These are phyloP conservation scores for Hermodice carunculata DNA, from an alignment of 2,888 invertebrate genomes.

Conservation along the genomic window DNA sequence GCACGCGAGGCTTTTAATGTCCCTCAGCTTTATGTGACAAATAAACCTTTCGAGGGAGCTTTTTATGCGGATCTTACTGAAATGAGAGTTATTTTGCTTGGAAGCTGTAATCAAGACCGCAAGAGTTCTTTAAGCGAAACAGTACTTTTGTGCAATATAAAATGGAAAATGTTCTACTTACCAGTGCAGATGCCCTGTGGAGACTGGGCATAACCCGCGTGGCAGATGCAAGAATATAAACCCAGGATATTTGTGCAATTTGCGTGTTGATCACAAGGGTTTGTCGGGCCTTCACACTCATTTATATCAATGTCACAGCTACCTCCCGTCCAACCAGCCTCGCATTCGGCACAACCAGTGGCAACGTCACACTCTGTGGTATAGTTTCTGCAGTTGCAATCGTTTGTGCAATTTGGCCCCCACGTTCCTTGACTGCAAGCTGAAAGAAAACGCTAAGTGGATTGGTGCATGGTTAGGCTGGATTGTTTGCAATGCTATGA, in stretches of 20 bases:
- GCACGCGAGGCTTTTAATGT: too few species aligned
- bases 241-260: conserved; percentile 1
- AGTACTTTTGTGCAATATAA: too few species aligned
- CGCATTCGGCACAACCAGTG: conserved; percentile 2
- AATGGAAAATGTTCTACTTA: too few species aligned
- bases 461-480: too few species aligned
- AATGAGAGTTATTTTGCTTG: too few species aligned
- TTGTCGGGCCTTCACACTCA: not conserved
- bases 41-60: too few species aligned
- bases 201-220: conserved; percentile 11
- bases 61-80: too few species aligned
- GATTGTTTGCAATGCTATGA: too few species aligned
- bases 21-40: too few species aligned
- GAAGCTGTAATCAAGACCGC: too few species aligned
- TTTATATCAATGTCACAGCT: conserved; percentile 2
- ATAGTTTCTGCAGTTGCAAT: not conserved
- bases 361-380: not conserved
- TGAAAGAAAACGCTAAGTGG: not conserved
- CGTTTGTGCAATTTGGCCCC: not conserved
- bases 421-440: conserved; percentile 1
- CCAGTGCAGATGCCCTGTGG: conserved; percentile 43
- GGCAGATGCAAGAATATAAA: not conserved
- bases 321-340: conserved; percentile 1
- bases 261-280: not conserved
- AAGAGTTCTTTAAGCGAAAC: too few species aligned